Evolutionary conservation across 1,140 invertebrate species (phyloP).

Genomic region (Portunus trituberculatus): DNA sequence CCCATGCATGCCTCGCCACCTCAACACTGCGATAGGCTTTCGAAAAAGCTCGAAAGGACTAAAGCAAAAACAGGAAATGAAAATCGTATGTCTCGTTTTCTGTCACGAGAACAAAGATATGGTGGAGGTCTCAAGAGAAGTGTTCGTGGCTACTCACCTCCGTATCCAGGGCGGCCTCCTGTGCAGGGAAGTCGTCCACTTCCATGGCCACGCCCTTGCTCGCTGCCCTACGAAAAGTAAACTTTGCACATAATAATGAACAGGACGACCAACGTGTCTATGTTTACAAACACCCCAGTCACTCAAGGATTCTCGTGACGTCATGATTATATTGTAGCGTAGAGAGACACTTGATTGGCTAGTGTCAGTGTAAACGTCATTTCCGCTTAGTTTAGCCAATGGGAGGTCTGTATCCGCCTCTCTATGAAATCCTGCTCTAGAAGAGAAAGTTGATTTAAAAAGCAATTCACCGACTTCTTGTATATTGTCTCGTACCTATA

Average conservation of each 20-base stretch:
- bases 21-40: background rate
- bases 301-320: slow-evolving; percentile 67
- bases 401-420: background rate
- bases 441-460: slow-evolving; percentile 15
- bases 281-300: slow-evolving; percentile 72
- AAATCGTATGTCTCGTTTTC: slow-evolving; percentile 55
- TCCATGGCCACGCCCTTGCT: slow-evolving; percentile 51
- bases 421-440: background rate
- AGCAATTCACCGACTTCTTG: background rate
- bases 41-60: background rate
- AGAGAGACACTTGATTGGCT: slow-evolving; percentile 42
- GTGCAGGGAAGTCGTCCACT: slow-evolving; percentile 59
- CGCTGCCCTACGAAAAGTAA: background rate
- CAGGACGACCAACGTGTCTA: slow-evolving; percentile 70
- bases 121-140: background rate
- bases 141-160: slow-evolving; percentile 7
- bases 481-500: background rate
- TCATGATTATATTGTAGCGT: slow-evolving; percentile 44
- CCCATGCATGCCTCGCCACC: background rate
- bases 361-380: background rate
- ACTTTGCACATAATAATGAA: slow-evolving; percentile 65
- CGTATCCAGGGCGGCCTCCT: slow-evolving; percentile 52
- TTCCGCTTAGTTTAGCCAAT: slow-evolving; percentile 52
- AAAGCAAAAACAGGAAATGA: slow-evolving; percentile 48
- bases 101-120: slow-evolving; percentile 55